A percentile compares a stretch with the other conserved stretches of the same genome.
These are phyloP conservation scores for Plebejus anna DNA, from an alignment of 2,888 invertebrate species.

Conservation along the genomic window DNA sequence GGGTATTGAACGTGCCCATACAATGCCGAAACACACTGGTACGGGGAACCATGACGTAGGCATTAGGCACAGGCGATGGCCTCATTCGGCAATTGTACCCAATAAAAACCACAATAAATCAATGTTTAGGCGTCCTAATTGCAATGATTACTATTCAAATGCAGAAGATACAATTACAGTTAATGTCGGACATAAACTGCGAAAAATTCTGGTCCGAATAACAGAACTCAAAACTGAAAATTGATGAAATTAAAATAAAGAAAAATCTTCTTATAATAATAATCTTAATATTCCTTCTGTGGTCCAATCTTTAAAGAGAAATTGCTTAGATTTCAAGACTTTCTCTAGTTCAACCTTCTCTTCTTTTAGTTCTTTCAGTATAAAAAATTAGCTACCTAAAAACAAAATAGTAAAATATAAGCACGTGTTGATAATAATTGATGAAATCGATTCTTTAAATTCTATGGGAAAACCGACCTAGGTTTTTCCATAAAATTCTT, in stretches of 20 bases:
- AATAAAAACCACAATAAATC: slow-evolving; percentile 15
- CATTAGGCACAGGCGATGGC: neutral
- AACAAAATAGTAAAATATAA: neutral
- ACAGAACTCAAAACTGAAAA: neutral
- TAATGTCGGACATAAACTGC: neutral
- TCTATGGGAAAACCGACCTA: neutral
- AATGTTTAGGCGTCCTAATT: neutral
- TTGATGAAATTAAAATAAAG: too few relatives aligned
- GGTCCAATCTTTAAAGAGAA: too few relatives aligned
- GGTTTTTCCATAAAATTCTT: neutral
- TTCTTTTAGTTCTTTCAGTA: too few relatives aligned
- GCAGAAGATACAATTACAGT: neutral
- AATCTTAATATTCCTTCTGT: too few relatives aligned
- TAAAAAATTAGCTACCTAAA: too few relatives aligned
- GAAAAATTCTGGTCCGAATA: neutral
- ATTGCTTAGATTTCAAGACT: too few relatives aligned
- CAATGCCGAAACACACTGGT: neutral
- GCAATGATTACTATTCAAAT: neutral
- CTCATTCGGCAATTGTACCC: slow-evolving; percentile 24
- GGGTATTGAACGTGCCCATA: neutral
- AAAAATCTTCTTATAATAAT: neutral
- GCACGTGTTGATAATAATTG: neutral
- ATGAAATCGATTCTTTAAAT: neutral
- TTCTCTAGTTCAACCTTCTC: too few relatives aligned
- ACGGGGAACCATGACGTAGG: slow-evolving; percentile 6